Conservation (phyloP, 1,140 invertebrate species). For the Carposina sasakii region DNA sequence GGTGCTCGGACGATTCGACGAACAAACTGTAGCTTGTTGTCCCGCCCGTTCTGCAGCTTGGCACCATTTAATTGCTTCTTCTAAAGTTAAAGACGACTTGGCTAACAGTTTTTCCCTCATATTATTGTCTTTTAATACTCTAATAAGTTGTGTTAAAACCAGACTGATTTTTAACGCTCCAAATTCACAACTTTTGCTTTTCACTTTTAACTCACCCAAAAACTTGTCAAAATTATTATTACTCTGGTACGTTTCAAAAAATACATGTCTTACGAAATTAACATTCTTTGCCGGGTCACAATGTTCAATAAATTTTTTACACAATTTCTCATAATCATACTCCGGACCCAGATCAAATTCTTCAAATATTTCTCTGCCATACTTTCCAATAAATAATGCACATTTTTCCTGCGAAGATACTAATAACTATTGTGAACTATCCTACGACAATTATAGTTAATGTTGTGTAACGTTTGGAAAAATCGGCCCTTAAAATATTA, state of each 20-base stretch:
- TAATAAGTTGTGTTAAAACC: background rate
- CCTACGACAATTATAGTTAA: no score
- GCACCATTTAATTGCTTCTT: background rate
- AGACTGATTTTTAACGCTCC: background rate
- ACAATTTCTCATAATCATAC: constrained; percentile 2
- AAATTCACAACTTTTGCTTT: constrained; percentile 1
- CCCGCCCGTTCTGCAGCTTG: background rate
- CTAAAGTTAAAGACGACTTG: background rate
- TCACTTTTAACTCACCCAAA: background rate
- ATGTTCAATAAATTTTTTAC: constrained; percentile 5
- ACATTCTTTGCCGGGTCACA: constrained; percentile 15
- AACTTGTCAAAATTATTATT: background rate
- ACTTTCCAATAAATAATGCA: constrained; percentile 19
- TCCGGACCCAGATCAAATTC: constrained; percentile 15
- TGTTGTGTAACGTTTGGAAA: no score
- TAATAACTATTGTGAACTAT: no score
- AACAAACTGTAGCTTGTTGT: background rate
- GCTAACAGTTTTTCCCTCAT: background rate
- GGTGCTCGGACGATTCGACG: no score
- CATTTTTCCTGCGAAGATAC: constrained; percentile 8
- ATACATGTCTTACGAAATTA: constrained; percentile 18
- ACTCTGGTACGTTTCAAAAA: constrained; percentile 2
- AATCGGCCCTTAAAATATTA: no score
- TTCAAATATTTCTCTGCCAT: constrained; percentile 14
- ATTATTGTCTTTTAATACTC: background rate